phyloP scores from a whole-genome alignment of 2,113 vertebrate genomes.

The Mionectes macconnelli region DNA sequence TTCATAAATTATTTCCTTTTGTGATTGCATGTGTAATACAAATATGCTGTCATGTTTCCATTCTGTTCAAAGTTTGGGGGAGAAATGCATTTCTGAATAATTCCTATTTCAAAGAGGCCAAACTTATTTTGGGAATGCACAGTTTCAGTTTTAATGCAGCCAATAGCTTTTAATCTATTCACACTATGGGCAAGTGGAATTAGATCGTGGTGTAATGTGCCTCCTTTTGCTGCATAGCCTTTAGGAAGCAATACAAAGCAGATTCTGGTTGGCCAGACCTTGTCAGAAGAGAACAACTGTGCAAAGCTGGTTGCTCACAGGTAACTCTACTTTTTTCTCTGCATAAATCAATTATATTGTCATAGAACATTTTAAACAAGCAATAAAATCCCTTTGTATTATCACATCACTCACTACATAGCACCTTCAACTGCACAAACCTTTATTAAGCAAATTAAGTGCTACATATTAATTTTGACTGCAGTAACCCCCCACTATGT shows the following conservation, averaged over 20 bases:
- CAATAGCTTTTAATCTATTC: neutral
- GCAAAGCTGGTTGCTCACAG: neutral
- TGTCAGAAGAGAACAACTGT: neutral
- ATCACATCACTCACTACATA: neutral
- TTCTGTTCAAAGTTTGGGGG: neutral
- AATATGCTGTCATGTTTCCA: neutral
- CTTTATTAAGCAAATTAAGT: neutral
- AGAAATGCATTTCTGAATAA: neutral
- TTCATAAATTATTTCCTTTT: neutral
- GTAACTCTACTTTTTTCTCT: neutral
- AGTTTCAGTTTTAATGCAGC: neutral
- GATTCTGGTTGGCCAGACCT: neutral
- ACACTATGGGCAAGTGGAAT: rapidly evolving
- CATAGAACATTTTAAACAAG: neutral
- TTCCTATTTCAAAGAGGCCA: neutral
- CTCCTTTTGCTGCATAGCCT: neutral
- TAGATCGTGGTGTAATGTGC: neutral
- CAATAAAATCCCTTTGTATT: neutral
- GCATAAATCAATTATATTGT: neutral
- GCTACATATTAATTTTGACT: neutral
- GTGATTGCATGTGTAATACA: neutral
- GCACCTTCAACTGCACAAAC: neutral
- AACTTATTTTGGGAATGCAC: neutral
- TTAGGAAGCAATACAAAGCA: neutral
- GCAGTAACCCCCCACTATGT: neutral